These are phyloP conservation scores for Tichodroma muraria DNA, from an alignment of 2,113 vertebrate genomes.

Conservation along the genomic window DNA sequence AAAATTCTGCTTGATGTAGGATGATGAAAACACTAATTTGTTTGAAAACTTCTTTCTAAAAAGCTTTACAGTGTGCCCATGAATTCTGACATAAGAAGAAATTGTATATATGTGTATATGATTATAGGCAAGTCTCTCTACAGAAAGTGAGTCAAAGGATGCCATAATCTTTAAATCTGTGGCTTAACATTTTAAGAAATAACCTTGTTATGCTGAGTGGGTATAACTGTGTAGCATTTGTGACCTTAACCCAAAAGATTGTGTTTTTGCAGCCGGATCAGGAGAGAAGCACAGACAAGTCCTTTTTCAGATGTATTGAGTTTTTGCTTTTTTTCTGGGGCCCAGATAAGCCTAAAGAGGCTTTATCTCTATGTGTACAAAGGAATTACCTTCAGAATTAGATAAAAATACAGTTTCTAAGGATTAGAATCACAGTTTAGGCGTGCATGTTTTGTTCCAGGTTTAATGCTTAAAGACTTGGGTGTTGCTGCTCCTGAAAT, in stretches of 20 bases:
- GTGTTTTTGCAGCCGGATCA: neutral
- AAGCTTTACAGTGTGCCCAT: neutral
- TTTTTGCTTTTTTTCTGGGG: neutral
- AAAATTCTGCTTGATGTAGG: neutral
- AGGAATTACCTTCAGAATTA: neutral
- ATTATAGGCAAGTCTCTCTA: neutral
- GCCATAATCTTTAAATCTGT: neutral
- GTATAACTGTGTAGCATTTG: neutral
- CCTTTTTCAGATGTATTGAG: neutral
- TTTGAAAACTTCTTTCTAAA: neutral
- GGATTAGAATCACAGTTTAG: neutral
- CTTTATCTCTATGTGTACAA: neutral
- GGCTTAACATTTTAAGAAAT: neutral
- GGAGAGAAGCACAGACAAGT: neutral
- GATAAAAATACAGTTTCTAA: constrained; percentile 1
- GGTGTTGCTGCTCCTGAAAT: neutral
- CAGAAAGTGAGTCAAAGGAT: neutral
- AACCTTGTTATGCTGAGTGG: neutral
- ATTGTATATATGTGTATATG: fast-evolving
- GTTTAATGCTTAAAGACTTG: neutral
- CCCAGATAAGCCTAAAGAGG: neutral
- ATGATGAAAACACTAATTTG: constrained; percentile 7
- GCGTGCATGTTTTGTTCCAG: neutral
- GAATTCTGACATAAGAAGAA: neutral
- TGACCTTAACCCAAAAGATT: neutral